These are phyloP conservation scores for Rousettus leschenaultii DNA, from an alignment of 2,113 vertebrate species.

Conservation along the genomic window DNA sequence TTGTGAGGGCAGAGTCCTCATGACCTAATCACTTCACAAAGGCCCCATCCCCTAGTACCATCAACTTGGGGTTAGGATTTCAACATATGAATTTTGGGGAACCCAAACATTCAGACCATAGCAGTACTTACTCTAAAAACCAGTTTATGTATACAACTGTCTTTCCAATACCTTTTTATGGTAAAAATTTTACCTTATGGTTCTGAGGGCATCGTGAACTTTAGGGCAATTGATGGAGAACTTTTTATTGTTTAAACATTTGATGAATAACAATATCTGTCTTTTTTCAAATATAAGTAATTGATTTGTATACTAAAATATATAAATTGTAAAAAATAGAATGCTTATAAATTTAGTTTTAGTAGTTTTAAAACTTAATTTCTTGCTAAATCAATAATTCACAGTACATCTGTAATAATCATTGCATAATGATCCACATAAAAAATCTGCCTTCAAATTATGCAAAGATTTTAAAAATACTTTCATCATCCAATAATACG, in stretches of 20 bases:
- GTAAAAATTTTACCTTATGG: background rate
- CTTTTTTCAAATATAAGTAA: constrained; percentile 22
- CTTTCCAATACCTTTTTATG: background rate
- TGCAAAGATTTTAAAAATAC: constrained; percentile 60
- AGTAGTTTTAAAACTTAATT: constrained; percentile 39
- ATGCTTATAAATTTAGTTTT: constrained; percentile 45
- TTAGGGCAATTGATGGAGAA: background rate
- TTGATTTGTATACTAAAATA: background rate
- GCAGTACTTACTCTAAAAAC: background rate
- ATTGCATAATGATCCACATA: constrained; percentile 29
- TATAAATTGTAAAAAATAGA: constrained; percentile 38
- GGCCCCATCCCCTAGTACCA: background rate
- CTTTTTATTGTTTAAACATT: background rate
- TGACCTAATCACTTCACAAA: background rate
- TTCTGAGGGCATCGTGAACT: background rate
- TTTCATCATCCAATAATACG: constrained; percentile 53
- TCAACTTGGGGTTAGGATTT: background rate
- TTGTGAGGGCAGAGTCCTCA: background rate
- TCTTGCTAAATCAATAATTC: constrained; percentile 62
- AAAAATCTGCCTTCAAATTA: constrained; percentile 51
- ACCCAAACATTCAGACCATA: background rate
- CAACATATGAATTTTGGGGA: background rate
- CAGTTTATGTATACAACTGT: background rate
- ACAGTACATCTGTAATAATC: constrained; percentile 59
- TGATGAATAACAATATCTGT: constrained; percentile 30